Evolutionary conservation across 2,797 vertebrate species (phyloP).

Genomic region (Anniella stebbinsi): DNA sequence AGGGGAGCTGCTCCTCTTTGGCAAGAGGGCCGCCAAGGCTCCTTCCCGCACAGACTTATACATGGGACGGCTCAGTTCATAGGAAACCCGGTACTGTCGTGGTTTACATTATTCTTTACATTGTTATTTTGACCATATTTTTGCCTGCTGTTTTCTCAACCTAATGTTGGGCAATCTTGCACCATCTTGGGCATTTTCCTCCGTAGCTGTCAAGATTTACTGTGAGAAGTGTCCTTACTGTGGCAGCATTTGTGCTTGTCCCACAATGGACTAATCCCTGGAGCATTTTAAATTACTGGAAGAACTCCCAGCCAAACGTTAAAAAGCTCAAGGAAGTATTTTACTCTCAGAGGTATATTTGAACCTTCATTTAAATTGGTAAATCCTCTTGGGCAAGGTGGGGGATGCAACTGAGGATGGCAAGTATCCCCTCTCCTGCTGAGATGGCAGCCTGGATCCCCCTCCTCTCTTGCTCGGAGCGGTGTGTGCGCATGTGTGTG

Average conservation of each 20-base stretch:
- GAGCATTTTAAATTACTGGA: neutral
- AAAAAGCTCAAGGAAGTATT: neutral
- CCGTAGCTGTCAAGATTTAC: neutral
- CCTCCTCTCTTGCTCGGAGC: neutral
- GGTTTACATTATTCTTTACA: neutral
- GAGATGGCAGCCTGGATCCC: no score
- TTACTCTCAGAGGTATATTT: neutral
- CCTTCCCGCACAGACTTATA: neutral
- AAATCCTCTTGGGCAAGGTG: neutral
- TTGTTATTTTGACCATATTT: neutral
- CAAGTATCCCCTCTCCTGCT: neutral
- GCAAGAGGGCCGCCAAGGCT: neutral
- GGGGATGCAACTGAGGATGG: no score
- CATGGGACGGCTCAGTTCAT: neutral
- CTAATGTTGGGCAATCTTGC: neutral
- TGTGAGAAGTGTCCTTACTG: neutral
- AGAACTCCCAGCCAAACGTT: neutral
- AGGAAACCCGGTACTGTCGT: no score
- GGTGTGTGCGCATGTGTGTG: neutral
- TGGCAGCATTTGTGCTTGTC: neutral
- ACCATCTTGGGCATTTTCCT: neutral
- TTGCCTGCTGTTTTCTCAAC: neutral
- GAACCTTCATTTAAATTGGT: neutral
- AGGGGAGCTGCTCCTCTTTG: constrained; percentile 31
- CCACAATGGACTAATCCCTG: neutral